phyloP scores from a whole-genome alignment of 2,797 vertebrate genomes.

The Ambastaia sidthimunki region DNA sequence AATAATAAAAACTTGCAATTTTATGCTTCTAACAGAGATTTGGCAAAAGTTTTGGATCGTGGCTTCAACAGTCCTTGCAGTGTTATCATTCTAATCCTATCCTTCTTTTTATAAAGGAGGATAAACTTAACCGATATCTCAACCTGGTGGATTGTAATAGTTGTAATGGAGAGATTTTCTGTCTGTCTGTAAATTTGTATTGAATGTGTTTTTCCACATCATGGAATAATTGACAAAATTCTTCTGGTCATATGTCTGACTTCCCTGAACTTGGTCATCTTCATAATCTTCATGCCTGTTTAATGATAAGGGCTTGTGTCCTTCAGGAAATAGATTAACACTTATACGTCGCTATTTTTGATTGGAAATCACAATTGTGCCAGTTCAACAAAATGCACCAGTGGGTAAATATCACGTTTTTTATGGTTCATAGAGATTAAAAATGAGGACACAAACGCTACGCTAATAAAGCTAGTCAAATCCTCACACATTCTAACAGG shows the following conservation, averaged over 20 bases:
- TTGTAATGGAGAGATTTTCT: conserved; percentile 29
- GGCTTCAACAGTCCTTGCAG: no score
- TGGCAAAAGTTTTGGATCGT: no score
- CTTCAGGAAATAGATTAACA: conserved; percentile 64
- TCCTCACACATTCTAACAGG: conserved; percentile 42
- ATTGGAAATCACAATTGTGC: conserved; percentile 25
- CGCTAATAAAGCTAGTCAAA: conserved; percentile 41
- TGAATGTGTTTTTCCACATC: conserved; percentile 75
- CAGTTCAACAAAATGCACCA: conserved; percentile 7
- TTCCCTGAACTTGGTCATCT: no score
- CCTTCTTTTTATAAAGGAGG: no score
- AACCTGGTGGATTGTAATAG: neutral
- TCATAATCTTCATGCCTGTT: conserved; percentile 54
- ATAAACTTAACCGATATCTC: no score
- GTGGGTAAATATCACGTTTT: neutral
- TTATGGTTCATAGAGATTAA: conserved; percentile 2
- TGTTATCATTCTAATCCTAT: no score
- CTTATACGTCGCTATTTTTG: conserved; percentile 23
- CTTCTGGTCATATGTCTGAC: conserved; percentile 91
- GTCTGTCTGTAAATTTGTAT: conserved; percentile 31
- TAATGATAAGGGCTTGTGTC: conserved; percentile 68
- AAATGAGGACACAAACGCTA: conserved; percentile 32
- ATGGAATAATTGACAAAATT: conserved; percentile 91
- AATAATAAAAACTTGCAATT: no score
- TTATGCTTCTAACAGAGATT: no score